A percentile compares a stretch with the other conserved stretches of the same genome.
These are phyloP conservation scores for Omphaloscelis lunosa DNA, from an alignment of 2,888 invertebrate species.

Conservation along the genomic window DNA sequence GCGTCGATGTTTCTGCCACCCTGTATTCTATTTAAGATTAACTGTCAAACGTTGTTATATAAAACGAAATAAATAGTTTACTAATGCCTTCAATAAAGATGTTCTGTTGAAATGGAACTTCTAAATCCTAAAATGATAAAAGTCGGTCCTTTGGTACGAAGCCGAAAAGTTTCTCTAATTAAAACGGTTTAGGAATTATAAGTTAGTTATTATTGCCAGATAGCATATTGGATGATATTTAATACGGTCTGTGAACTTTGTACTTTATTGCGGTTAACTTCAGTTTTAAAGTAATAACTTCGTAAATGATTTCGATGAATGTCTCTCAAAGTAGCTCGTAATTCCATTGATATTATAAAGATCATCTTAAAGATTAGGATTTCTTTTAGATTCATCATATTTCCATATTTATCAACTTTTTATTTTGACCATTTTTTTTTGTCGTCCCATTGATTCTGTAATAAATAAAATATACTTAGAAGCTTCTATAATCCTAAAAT, in stretches of 20 bases:
- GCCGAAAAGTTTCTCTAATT: constrained; percentile 45
- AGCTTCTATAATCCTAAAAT: not conserved
- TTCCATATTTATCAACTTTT: too few species aligned
- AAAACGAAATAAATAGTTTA: not conserved
- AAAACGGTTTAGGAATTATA: constrained; percentile 43
- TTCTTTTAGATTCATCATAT: too few species aligned
- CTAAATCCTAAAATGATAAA: constrained; percentile 14
- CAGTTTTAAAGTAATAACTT: constrained; percentile 39
- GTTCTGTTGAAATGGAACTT: constrained; percentile 1
- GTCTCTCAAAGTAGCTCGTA: constrained; percentile 1
- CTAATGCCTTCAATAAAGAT: not conserved
- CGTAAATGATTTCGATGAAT: not conserved
- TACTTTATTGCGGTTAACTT: constrained; percentile 31
- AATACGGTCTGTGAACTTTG: constrained; percentile 41
- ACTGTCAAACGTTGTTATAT: not conserved
- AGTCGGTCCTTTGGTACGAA: constrained; percentile 4
- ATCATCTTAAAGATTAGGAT: not conserved
- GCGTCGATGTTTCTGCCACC: too few species aligned
- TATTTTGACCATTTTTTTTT: too few species aligned
- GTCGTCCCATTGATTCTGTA: too few species aligned
- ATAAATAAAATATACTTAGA: not conserved
- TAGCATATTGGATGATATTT: constrained; percentile 30
- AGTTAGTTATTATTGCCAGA: constrained; percentile 51
- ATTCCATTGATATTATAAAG: not conserved
- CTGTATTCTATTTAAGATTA: not conserved